These are phyloP conservation scores for Troilus luridus DNA, from an alignment of 2,888 invertebrate genomes.

Conservation along the genomic window DNA sequence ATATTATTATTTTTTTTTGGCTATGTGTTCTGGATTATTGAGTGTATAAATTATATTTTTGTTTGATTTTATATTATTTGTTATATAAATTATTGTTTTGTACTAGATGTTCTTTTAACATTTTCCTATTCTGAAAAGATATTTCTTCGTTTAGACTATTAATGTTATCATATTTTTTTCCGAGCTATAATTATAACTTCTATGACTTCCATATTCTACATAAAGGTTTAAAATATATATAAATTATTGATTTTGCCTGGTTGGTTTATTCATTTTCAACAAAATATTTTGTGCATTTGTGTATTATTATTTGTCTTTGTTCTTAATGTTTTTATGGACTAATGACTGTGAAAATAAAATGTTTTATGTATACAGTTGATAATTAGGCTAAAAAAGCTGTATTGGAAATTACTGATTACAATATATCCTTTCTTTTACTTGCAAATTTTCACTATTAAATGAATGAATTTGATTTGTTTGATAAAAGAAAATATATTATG, in stretches of 20 bases:
- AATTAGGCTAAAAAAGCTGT: no score
- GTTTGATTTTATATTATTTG: conserved; percentile 45
- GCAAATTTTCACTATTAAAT: no score
- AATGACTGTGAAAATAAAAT: no score
- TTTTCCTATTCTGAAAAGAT: neutral
- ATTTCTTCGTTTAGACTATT: neutral
- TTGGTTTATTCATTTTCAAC: neutral
- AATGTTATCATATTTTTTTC: neutral
- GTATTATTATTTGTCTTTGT: neutral
- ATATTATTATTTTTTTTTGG: conserved; percentile 38
- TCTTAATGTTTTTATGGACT: neutral
- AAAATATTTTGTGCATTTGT: neutral
- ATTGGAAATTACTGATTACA: no score
- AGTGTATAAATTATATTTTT: conserved; percentile 27
- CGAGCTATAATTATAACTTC: no score
- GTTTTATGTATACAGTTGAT: no score
- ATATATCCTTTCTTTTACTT: no score
- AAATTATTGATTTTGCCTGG: neutral
- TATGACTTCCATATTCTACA: neutral
- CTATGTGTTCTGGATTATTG: neutral
- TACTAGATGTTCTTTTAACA: neutral
- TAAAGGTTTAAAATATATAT: neutral
- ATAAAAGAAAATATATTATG: no score
- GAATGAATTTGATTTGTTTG: no score
- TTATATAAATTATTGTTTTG: neutral